Conservation (phyloP, 2,113 vertebrate species). For the Cottus gobio region DNA sequence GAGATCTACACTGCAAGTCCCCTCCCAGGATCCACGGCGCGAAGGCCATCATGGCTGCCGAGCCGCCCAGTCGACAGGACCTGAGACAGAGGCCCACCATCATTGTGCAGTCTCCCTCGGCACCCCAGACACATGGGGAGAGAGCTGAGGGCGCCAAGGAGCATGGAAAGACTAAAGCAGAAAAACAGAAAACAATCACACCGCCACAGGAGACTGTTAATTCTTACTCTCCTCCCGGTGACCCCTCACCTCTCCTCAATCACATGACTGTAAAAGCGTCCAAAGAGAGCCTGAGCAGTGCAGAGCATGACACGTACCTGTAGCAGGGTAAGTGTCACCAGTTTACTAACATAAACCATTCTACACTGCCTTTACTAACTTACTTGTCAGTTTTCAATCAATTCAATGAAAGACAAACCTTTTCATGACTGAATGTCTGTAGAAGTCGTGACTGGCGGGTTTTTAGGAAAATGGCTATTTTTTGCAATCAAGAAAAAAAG, state of each 20-base stretch:
- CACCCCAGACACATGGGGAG: constrained; percentile 2
- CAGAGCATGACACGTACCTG: constrained; percentile 94
- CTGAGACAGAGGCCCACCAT: constrained; percentile 91
- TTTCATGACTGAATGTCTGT: not conserved
- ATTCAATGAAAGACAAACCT: not conserved
- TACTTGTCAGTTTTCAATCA: not conserved
- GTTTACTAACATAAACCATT: constrained; percentile 34
- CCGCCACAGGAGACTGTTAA: not conserved
- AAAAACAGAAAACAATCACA: not conserved
- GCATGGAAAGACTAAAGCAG: constrained; percentile 18
- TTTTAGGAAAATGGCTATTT: constrained; percentile 4
- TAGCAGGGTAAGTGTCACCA: constrained; percentile 72
- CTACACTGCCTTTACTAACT: not conserved
- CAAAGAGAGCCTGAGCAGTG: constrained; percentile 90
- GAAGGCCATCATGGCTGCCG: constrained; percentile 92
- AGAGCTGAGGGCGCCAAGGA: not conserved
- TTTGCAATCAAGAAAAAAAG: not conserved
- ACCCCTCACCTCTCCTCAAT: constrained; percentile 68
- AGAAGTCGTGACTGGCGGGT: not conserved
- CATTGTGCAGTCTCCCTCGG: constrained; percentile 79
- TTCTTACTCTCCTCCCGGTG: constrained; percentile 21
- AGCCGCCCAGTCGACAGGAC: constrained; percentile 86
- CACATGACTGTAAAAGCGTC: constrained; percentile 79
- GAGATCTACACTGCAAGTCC: constrained; percentile 90
- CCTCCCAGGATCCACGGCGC: constrained; percentile 94